Conservation (phyloP, 2,888 invertebrate species). For the Mactromeris polynyma region DNA sequence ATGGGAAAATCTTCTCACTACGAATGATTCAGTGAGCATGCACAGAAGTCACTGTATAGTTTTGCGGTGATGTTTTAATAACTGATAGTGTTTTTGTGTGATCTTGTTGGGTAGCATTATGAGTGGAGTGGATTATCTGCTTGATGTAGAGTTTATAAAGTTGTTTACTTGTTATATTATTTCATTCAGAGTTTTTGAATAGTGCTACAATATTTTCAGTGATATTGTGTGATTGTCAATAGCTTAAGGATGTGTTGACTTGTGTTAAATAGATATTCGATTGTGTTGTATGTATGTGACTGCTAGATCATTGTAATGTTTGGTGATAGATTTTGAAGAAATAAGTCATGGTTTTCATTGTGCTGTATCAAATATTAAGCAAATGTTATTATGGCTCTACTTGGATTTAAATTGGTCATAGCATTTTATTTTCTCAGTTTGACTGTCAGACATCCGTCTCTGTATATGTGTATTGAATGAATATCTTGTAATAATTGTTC, state of each 20-base stretch:
- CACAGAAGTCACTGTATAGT: not conserved
- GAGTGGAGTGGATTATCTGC: not conserved
- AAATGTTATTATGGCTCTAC: no score
- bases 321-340: no score
- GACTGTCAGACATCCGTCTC: no score
- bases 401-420: no score
- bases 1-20: slow-evolving; percentile 43
- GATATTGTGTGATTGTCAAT: not conserved
- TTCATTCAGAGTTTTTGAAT: not conserved
- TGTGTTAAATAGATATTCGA: not conserved
- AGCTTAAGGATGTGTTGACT: not conserved
- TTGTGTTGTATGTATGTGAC: no score
- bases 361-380: no score
- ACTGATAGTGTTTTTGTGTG: slow-evolving; percentile 3
- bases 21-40: slow-evolving; percentile 26
- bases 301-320: no score
- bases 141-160: not conserved
- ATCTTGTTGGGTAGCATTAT: not conserved
- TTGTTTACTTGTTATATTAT: not conserved
- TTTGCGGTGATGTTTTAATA: not conserved
- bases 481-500: no score
- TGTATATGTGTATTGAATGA: no score
- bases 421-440: no score
- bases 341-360: no score
- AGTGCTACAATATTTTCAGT: not conserved